Evolutionary conservation across 2,113 vertebrate genomes (phyloP), one percentile per base, ranked within the genome.

Genomic region (Myocastor coypus): DNA sequence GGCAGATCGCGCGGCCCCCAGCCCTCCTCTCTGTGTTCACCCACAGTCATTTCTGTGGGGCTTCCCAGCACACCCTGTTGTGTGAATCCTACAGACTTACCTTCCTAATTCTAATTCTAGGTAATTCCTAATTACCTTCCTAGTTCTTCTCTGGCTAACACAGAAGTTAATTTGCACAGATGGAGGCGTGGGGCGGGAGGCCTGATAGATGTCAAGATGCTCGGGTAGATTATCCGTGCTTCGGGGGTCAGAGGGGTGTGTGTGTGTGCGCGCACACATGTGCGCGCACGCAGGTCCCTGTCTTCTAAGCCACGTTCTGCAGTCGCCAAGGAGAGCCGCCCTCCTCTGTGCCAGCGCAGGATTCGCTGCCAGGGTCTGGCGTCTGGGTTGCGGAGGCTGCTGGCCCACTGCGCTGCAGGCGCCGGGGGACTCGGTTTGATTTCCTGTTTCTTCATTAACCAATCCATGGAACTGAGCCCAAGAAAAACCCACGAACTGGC

Each of bases 1-100:
- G 68, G 69, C 2, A 0, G 12, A n/a, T 20, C 92, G 73, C 11
- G 1, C 55, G 24, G 80, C 34, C 7, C 14, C 37, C 34, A 9
- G 19, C 13, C 42, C 30, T 71, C 19, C 0, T 88, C 77, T 88
- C 68, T 30, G 73, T 77, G 78, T 59, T 78, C 92, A 96, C 94
- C 96, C 94, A 78, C 87, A 73, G 87, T 83, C 63, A 93, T 94
- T 94, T 95, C 95, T 95, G 30, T 96, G 96, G 96, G 96, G 95
- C 81, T 96, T 95, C 63, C 89, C 63, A 68, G 93, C 75, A 73
- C 81, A 92, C 75, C 80, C 93, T 59, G 75, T 91, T 30, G 86
- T 97, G 91, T 96, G 96, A 94, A 93, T 96, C 95, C 95, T 94
- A 89, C 69, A 97, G 96, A 96, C 95, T 97, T 96, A 93, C 95